Base-by-base conservation (phyloP, 2,888 invertebrate species). In the Chrysotoxum bicinctum region DNA sequence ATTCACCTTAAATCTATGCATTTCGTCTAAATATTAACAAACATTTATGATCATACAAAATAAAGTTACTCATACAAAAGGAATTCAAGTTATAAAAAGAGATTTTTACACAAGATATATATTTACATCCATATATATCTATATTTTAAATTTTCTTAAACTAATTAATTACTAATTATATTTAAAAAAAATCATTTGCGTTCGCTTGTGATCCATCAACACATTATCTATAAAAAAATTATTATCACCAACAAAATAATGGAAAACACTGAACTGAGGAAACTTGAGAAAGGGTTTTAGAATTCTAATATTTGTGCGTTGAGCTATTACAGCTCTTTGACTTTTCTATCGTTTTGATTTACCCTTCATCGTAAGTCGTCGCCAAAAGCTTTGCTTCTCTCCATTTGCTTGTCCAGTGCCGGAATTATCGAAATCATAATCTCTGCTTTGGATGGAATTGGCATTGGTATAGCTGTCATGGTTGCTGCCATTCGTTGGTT, bases 331-430 rank as follows among this genome's bases (percentile, higher is more conserved):
- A 35, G 35, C 58, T 21, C 32, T 52, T 26, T 26, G n/a, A 26
- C 26, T 12, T 50, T 72, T 81, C 93, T 94, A 94, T 93, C 94
- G 94, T 91, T 94, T 94, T 88, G 94, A 94, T 90, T 94, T 94
- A 88, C 94, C 94, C 90, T 95, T 95, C 93, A 95, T 94, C 87
- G 95, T 94, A 88, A 95, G 94, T 90, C 95, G 94, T 90, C 94
- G 94, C 95, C 94, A 95, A 93, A 95, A 95, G 90, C 94, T 94
- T 74, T 94, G 93, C 91, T 94, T 94, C 89, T 94, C 94, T 3
- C 72, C 85, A 81, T 91, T 92, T 40, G 91, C 91, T 78, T 91
- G 91, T 79, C 92, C 91, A 2, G 93, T 89, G 58, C 89, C 89
- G 5, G 89, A 89, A 37, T 91, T 88, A 80, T 92, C 92, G 60